Evolutionary conservation across 2,888 invertebrate species (phyloP).

Genomic region (Meteorus cinctellus): DNA sequence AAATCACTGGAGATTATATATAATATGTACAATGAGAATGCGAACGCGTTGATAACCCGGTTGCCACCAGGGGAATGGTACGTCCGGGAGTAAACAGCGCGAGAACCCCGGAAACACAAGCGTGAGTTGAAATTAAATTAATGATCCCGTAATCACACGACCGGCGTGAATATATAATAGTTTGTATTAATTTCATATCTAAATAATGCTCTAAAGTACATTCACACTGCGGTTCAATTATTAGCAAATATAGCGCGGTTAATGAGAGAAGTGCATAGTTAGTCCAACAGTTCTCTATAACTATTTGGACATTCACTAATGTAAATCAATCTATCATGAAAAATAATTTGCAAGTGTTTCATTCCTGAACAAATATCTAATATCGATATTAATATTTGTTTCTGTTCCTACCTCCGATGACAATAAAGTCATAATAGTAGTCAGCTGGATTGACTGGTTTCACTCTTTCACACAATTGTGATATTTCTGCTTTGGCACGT

Average conservation of each 20-base stretch:
- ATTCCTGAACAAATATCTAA: not conserved
- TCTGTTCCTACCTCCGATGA: constrained; percentile 75
- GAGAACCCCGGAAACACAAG: constrained; percentile 24
- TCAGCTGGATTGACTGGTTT: constrained; percentile 73
- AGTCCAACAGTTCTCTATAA: not conserved
- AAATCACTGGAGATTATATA: constrained; percentile 17
- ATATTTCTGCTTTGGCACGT: constrained; percentile 67
- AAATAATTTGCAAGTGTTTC: not conserved
- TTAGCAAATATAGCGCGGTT: constrained; percentile 1
- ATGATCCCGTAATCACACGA: constrained; percentile 59
- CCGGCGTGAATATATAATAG: constrained; percentile 57
- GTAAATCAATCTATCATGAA: not conserved
- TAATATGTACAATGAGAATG: constrained; percentile 9
- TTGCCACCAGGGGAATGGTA: constrained; percentile 6
- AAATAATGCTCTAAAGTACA: constrained; percentile 54
- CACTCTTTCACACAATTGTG: constrained; percentile 77
- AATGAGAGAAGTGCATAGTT: constrained; percentile 10
- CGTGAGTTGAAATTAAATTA: constrained; percentile 58
- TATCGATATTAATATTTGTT: not conserved
- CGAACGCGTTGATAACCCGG: constrained; percentile 14
- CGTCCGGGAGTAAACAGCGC: constrained; percentile 28
- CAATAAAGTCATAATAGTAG: constrained; percentile 79
- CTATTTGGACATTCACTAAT: not conserved
- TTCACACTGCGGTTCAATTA: constrained; percentile 33
- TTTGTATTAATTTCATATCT: constrained; percentile 62